Evolutionary conservation across 1,140 invertebrate genomes (phyloP).

Genomic region (Arion vulgaris): DNA sequence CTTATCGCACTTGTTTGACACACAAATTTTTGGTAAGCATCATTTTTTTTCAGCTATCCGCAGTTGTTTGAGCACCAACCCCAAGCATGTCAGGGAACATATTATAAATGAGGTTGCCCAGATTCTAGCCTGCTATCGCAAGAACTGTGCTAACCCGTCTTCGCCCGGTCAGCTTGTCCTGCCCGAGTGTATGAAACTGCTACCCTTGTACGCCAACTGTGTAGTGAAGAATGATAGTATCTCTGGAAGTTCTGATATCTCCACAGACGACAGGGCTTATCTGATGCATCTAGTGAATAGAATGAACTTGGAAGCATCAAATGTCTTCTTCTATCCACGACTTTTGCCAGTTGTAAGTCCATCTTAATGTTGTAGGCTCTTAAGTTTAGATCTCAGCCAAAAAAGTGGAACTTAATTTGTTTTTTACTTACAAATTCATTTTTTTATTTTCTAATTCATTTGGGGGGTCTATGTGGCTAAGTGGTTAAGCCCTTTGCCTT

Average conservation of each 20-base stretch:
- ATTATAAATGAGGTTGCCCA: constrained; percentile 83
- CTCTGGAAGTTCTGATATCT: constrained; percentile 82
- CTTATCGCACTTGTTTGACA: too few relatives aligned
- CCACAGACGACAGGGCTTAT: constrained; percentile 90
- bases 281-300: constrained; percentile 87
- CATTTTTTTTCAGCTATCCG: constrained; percentile 62
- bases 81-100: constrained; percentile 77
- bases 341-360: constrained; percentile 81
- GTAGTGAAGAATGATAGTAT: constrained; percentile 92
- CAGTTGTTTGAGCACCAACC: constrained; percentile 67
- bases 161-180: constrained; percentile 95
- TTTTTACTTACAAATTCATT: too few relatives aligned
- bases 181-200: constrained; percentile 97
- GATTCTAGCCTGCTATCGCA: constrained; percentile 92
- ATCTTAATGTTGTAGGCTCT: too few relatives aligned
- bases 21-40: too few relatives aligned
- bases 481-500: too few relatives aligned
- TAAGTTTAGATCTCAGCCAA: too few relatives aligned
- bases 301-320: constrained; percentile 86
- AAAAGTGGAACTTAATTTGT: too few relatives aligned
- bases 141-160: constrained; percentile 92
- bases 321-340: constrained; percentile 91
- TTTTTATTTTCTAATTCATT: too few relatives aligned
- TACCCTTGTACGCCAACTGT: constrained; percentile 97
- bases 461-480: too few relatives aligned